Evolutionary conservation across 2,797 vertebrate species (phyloP).

Genomic region (Schizopygopsis malacanthus): DNA sequence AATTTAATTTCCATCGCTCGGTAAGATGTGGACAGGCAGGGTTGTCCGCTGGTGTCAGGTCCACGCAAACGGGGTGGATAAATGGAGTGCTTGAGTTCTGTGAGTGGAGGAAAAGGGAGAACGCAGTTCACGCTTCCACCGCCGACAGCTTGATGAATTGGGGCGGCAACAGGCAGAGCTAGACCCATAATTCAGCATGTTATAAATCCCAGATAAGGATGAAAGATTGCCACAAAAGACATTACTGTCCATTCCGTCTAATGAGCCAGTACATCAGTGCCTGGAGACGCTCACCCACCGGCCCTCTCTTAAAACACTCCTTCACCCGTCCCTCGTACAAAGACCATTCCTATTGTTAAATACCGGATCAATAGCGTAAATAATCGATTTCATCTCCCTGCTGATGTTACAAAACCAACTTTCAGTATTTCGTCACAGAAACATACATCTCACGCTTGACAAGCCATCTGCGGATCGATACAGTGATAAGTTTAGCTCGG

Average conservation of each 20-base stretch:
- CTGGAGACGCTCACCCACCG: slow-evolving; percentile 60
- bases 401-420: slow-evolving; percentile 57
- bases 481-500: slow-evolving; percentile 60
- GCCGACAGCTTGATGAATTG: slow-evolving; percentile 75
- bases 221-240: slow-evolving; percentile 84
- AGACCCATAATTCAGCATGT: slow-evolving; percentile 80
- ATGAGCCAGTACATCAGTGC: slow-evolving; percentile 74
- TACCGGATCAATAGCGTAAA: slow-evolving; percentile 66
- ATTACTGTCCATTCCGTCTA: slow-evolving; percentile 82
- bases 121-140: slow-evolving; percentile 59
- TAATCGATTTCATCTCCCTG: slow-evolving; percentile 64
- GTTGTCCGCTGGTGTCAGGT: slow-evolving; percentile 46
- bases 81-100: slow-evolving; percentile 55
- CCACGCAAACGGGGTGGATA: slow-evolving; percentile 62
- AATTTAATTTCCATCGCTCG: slow-evolving; percentile 57
- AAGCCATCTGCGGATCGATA: slow-evolving; percentile 59
- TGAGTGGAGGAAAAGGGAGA: slow-evolving; percentile 51
- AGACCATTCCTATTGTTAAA: slow-evolving; percentile 63
- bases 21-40: slow-evolving; percentile 44
- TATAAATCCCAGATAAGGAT: slow-evolving; percentile 88
- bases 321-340: slow-evolving; percentile 53
- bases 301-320: slow-evolving; percentile 52
- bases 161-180: slow-evolving; percentile 65
- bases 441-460: slow-evolving; percentile 58
- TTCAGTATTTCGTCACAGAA: slow-evolving; percentile 55